Conservation (phyloP, 2,797 vertebrate species). For the Mus caroli region DNA sequence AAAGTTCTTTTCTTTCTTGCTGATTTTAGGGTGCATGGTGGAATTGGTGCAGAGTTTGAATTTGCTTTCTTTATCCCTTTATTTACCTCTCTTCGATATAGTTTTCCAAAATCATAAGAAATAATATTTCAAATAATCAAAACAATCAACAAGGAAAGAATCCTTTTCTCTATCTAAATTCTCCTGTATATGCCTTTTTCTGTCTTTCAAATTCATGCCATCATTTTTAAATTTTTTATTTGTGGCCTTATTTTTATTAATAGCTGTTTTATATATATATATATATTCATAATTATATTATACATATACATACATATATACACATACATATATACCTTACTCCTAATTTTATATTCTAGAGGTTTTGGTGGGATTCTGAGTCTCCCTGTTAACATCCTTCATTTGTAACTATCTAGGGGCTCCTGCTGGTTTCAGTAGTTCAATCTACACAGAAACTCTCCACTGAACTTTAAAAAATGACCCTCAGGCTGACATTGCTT, state of each 20-base stretch:
- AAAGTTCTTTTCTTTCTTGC: neutral
- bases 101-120: neutral
- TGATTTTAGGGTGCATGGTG: neutral
- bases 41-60: neutral
- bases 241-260: neutral
- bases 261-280: neutral
- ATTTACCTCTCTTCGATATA: neutral
- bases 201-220: neutral
- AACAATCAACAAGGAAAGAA: neutral
- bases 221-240: neutral
- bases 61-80: neutral
- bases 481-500: conserved; percentile 16
- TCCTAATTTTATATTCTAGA: neutral
- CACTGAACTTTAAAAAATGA: conserved; percentile 23
- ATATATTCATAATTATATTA: neutral
- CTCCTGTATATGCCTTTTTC: neutral
- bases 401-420: neutral
- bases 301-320: no score
- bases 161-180: neutral
- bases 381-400: neutral
- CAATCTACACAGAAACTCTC: neutral
- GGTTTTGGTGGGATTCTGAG: neutral
- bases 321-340: no score
- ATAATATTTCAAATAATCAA: neutral
- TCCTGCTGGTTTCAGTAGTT: conserved; percentile 48